Evolutionary conservation across 2,113 vertebrate genomes (phyloP), one percentile per base, ranked within the genome.

Genomic region (Tor tambroides): DNA sequence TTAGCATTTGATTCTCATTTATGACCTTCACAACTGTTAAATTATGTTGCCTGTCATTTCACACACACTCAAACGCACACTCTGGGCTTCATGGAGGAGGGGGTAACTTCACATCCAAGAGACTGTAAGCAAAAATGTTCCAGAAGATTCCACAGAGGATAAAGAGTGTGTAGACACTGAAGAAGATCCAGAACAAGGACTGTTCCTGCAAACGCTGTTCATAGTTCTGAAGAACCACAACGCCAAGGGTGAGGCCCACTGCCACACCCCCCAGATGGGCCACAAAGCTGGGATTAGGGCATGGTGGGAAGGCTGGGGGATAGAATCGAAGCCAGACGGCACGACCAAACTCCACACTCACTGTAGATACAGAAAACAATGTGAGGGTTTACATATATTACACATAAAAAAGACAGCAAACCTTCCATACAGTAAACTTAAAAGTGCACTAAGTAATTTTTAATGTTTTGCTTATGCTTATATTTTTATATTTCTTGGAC

Each of bases 281-380:
- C 89, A 99, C 96, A 32, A 99, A 99, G 91, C 98, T 99, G 65
- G 98, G 98, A 90, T 99, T 98, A 75, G 98, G 97, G 84, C 97
- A 98, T 0, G 97, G 96, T 0, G 98, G 97, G 84, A 98, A 97
- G 59, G 95, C 95, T 0, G 96, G 97, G 0, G 98, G 97, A 91
- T 98, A 98, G 92, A 98, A 99, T 0, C 98, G 95, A 85, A 99
- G 95, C 98, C 98, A 99, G 83, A 99, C 97, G 0, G 98, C 98
- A 43, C 98, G 95, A 61, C 98, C 98, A 61, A 99, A 99, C 94
- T 99, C 98, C 89, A 98, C 96, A 80, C 98, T 99, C 98, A 99
- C 98, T 99, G 93, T 12, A n/a, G 56, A 83, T 83, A 78, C 30
- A 79, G 41, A 67, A 30, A 67, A 35, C 15, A 1, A 85, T 2